phyloP scores from a whole-genome alignment of 1,140 invertebrate genomes.

The Cydia pomonella region DNA sequence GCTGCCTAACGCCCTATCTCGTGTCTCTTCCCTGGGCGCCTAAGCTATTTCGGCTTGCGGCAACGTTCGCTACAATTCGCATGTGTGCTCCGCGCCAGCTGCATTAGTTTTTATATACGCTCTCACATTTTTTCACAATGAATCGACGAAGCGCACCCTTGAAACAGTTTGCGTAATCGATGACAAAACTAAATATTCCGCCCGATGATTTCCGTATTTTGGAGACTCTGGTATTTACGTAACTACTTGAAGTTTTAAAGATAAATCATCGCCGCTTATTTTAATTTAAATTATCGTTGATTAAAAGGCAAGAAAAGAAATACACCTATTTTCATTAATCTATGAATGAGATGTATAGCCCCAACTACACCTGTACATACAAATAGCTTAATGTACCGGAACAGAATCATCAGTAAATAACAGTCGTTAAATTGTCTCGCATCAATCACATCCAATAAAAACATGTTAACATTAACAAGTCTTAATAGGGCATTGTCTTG shows the following conservation, averaged over 20 bases:
- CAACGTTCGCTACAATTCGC: constrained; percentile 71
- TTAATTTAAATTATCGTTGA: not conserved
- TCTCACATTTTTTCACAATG: constrained; percentile 79
- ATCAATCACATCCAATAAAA: constrained; percentile 26
- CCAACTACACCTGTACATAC: not conserved
- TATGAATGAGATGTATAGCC: not conserved
- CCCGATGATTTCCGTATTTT: constrained; percentile 80
- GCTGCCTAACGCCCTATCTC: constrained; percentile 44
- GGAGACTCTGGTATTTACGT: constrained; percentile 51
- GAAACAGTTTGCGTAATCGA: constrained; percentile 81
- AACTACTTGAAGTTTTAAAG: not conserved
- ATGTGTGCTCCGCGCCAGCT: constrained; percentile 77
- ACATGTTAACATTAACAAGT: constrained; percentile 36
- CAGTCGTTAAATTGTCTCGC: not conserved
- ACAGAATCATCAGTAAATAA: constrained; percentile 8
- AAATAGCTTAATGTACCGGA: not conserved
- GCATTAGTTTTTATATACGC: constrained; percentile 77
- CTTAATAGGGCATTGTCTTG: constrained; percentile 38
- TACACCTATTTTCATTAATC: not conserved
- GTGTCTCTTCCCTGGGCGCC: constrained; percentile 36
- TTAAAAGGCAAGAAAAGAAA: constrained; percentile 18
- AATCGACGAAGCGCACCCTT: constrained; percentile 72
- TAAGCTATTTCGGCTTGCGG: constrained; percentile 51
- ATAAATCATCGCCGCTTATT: not conserved
- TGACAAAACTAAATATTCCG: constrained; percentile 81